Base-by-base conservation (phyloP, 2,888 invertebrate genomes). In the Ligdia adustata region DNA sequence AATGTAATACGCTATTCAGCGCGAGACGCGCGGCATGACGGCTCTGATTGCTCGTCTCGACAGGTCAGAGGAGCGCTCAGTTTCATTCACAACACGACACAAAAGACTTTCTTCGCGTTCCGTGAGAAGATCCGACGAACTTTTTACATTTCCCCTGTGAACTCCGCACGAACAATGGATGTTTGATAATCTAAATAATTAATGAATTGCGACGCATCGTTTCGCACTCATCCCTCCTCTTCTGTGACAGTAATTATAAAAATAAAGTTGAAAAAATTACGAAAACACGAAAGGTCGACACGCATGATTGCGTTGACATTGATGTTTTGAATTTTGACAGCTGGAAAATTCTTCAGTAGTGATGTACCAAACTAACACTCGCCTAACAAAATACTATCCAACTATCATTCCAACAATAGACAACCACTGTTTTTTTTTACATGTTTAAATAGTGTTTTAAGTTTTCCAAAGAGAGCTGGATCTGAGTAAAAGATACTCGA, bases 111-210 rank as follows among this genome's bases (percentile, higher is more conserved):
- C 88, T 77, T 87, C 66, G 64, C 62, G 62, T 69, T 75, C 70
- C 82, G 81, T 88, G 88, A 78, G 88, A 88, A 77, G 62, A 57
- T 48, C 43, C 53, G 51, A 64, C 55, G 62, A 39, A 74, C 72
- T 82, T 83, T 82, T 82, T 81, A 79, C 66, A 67, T 74, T 79
- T 77, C 72, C 71, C 75, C 69, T 79, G 82, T 74, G 77, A 80
- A 81, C 75, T 72, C 57, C 52, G 33, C 47, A 55, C 60, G 62
- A 82, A 88, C 88, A 89, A 88, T 87, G 66, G 79, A 68, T 62
- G 68, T 78, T 75, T 80, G 77, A 71, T 81, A 77, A 82, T 80
- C 76, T 82, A 79, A 79, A 76, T 82, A 80, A 74, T 77, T 77
- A 82, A 80, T 28, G 37, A 16, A 26, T 76, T 72, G 68, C 62